Conservation (phyloP, 2,888 invertebrate genomes). For the Melikaiella ostensackeni region DNA sequence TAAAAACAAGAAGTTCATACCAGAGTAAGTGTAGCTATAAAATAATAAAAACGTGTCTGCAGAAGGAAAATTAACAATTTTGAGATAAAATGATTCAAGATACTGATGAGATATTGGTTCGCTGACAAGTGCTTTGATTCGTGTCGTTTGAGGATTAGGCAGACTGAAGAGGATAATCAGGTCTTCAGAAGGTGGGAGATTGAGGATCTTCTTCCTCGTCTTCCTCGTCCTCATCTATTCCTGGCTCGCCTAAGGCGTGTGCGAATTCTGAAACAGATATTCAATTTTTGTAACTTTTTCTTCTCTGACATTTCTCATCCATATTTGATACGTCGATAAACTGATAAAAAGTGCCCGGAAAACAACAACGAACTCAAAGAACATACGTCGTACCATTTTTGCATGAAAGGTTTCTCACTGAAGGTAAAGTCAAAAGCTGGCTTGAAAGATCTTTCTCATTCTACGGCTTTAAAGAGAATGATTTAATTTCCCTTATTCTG, state of each 20-base stretch:
- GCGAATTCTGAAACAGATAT: slow-evolving; percentile 83
- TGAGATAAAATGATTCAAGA: background rate
- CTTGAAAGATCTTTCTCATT: background rate
- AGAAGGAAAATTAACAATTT: background rate
- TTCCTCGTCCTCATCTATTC: slow-evolving; percentile 85
- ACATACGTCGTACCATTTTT: slow-evolving; percentile 5
- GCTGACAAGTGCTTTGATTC: slow-evolving; percentile 3
- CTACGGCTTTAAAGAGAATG: background rate
- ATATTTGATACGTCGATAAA: background rate
- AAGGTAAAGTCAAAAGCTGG: slow-evolving; percentile 4
- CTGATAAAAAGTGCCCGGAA: background rate
- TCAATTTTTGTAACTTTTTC: slow-evolving; percentile 1
- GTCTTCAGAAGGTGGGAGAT: slow-evolving; percentile 68
- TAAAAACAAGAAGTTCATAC: background rate
- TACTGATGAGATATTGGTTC: background rate
- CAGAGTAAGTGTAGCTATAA: background rate
- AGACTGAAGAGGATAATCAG: slow-evolving; percentile 34
- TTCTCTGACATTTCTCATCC: background rate
- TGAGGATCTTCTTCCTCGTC: slow-evolving; percentile 84
- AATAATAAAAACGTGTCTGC: background rate
- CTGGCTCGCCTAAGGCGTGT: slow-evolving; percentile 90
- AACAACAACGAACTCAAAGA: slow-evolving; percentile 18
- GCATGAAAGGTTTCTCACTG: background rate
- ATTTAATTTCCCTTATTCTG: background rate
- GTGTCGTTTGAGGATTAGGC: slow-evolving; percentile 6